phyloP scores from a whole-genome alignment of 2,888 invertebrate species.

The Tenthredo mesomela region DNA sequence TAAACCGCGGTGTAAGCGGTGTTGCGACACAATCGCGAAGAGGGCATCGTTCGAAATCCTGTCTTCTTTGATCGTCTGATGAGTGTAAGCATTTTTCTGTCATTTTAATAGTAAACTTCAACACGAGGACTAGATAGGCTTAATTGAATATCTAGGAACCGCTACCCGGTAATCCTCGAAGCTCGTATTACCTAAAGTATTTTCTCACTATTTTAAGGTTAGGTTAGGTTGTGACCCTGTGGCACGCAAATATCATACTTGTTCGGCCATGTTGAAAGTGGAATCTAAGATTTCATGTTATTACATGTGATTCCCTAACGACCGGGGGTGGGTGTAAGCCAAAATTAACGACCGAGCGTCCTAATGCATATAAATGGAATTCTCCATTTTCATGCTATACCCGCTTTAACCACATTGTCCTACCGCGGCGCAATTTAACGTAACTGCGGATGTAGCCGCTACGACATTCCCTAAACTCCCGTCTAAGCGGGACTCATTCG shows the following conservation, averaged over 20 bases:
- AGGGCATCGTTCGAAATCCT: conserved; percentile 47
- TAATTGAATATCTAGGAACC: background rate
- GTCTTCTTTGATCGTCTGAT: conserved; percentile 37
- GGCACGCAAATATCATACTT: conserved; percentile 45
- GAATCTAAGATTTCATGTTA: background rate
- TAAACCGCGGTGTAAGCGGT: conserved; percentile 60
- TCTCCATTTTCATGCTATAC: background rate
- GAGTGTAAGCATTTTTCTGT: conserved; percentile 43
- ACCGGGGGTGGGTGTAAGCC: background rate
- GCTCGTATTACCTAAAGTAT: background rate
- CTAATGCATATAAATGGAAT: background rate
- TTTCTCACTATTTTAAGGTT: conserved; percentile 31
- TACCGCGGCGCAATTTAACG: background rate
- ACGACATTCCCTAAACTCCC: background rate
- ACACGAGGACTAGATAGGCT: background rate
- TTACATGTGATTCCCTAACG: background rate
- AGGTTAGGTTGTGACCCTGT: conserved; percentile 26
- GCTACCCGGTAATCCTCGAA: background rate
- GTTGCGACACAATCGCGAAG: conserved; percentile 61
- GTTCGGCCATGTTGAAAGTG: conserved; percentile 43
- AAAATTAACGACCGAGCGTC: background rate
- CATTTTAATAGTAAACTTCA: conserved; percentile 22
- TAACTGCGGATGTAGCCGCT: background rate
- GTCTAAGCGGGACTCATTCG: background rate
- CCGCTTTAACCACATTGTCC: background rate